Percentiles rank a stretch among this genome's conserved stretches.
phyloP scores from a whole-genome alignment of 1,140 invertebrate species.

The Pantala flavescens region DNA sequence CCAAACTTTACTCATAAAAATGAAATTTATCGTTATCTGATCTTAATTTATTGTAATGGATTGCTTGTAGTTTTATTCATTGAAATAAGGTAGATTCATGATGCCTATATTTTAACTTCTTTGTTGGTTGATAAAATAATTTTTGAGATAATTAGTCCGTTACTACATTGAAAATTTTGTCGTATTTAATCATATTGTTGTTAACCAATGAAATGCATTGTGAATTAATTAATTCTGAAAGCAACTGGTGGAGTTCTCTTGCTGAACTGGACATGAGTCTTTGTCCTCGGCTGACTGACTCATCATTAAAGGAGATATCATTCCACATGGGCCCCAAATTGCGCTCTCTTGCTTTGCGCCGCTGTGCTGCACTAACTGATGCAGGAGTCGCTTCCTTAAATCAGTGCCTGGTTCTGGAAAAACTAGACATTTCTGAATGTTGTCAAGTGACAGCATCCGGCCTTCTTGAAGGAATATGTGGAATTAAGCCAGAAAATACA shows the following conservation, averaged over 20 bases:
- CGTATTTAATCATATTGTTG: no score
- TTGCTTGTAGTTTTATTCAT: no score
- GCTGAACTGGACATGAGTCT: conserved; percentile 48
- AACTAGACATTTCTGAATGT: conserved; percentile 54
- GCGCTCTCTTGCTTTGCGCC: conserved; percentile 42
- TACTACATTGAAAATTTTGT: no score
- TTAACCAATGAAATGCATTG: no score
- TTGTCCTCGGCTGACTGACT: conserved; percentile 51
- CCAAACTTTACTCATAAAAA: no score
- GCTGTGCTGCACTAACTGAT: conserved; percentile 50
- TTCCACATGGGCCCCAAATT: conserved; percentile 42
- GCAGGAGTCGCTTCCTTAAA: conserved; percentile 41
- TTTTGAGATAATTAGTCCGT: no score
- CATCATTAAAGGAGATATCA: conserved; percentile 44
- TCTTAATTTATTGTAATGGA: no score
- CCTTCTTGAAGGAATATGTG: conserved; percentile 44
- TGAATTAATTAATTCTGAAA: conserved; percentile 35
- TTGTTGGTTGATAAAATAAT: no score
- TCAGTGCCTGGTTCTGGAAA: conserved; percentile 42
- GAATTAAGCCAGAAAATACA: neutral
- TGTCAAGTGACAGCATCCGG: conserved; percentile 49
- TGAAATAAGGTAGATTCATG: no score
- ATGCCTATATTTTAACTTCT: no score
- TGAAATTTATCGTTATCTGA: no score
- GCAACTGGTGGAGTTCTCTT: conserved; percentile 30